Percentiles rank a stretch among this genome's conserved stretches.
Evolutionary conservation across 2,888 invertebrate species (phyloP).

Genomic region (Aphidius colemani): DNA sequence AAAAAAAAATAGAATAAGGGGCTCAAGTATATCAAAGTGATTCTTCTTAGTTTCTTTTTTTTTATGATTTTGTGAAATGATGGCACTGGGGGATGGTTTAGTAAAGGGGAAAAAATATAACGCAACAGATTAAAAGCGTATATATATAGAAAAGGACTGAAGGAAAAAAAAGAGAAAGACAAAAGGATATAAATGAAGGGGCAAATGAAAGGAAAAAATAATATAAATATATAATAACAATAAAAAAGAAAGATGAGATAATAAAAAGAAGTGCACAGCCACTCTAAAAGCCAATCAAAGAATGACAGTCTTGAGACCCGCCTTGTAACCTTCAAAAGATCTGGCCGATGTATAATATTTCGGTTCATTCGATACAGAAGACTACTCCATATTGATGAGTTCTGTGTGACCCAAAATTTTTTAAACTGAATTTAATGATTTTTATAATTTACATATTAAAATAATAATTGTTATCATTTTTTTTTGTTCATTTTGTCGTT

Average conservation of each 20-base stretch:
- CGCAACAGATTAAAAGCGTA: neutral
- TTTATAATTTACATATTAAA: too few relatives aligned
- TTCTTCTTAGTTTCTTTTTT: too few relatives aligned
- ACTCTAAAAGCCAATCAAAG: slow-evolving; percentile 59
- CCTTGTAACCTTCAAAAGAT: slow-evolving; percentile 54
- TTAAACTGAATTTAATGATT: too few relatives aligned
- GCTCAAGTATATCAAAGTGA: neutral
- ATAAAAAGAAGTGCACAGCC: slow-evolving; percentile 43
- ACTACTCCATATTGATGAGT: slow-evolving; percentile 59
- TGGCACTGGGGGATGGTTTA: too few relatives aligned
- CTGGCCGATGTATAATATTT: slow-evolving; percentile 50
- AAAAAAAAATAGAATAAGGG: slow-evolving; percentile 5
- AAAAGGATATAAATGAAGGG: neutral
- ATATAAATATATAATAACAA: neutral
- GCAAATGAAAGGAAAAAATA: neutral
- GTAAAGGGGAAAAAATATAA: too few relatives aligned
- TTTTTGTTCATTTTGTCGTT: too few relatives aligned
- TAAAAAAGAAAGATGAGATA: slow-evolving; percentile 29
- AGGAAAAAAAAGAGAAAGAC: slow-evolving; percentile 14
- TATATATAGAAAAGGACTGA: neutral
- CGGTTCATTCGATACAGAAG: slow-evolving; percentile 46
- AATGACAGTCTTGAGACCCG: slow-evolving; percentile 56
- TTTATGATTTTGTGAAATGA: too few relatives aligned
- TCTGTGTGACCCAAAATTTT: slow-evolving; percentile 36
- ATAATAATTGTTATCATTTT: too few relatives aligned